These are phyloP conservation scores for Corapipo altera DNA, from an alignment of 2,113 vertebrate genomes.

Conservation along the genomic window DNA sequence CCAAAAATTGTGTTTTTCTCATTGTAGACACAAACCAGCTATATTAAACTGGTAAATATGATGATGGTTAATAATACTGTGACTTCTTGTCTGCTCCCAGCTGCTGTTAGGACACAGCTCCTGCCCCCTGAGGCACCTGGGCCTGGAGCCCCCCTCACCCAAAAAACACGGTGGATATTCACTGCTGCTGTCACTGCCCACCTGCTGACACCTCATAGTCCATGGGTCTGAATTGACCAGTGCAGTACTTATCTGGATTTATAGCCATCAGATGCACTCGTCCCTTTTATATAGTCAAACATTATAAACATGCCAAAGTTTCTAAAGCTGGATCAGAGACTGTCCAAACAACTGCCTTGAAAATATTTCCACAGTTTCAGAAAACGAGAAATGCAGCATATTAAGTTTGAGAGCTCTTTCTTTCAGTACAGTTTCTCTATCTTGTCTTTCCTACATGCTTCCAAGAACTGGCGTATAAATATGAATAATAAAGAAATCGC, in stretches of 20 bases:
- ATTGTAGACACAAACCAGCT: neutral
- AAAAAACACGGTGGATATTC: neutral
- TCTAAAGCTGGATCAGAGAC: neutral
- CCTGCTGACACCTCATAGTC: neutral
- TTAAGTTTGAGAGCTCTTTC: constrained; percentile 7
- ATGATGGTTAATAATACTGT: neutral
- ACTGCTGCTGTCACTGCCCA: neutral
- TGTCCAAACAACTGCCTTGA: neutral
- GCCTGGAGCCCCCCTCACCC: neutral
- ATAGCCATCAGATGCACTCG: neutral
- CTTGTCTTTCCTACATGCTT: neutral
- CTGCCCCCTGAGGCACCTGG: neutral
- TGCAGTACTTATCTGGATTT: neutral
- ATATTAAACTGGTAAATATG: neutral
- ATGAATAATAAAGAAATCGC: constrained; percentile 20
- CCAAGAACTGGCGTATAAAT: neutral
- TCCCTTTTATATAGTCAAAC: neutral
- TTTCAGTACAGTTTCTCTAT: constrained; percentile 7
- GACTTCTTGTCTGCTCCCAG: neutral
- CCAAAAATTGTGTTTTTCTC: constrained; percentile 3
- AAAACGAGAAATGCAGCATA: neutral
- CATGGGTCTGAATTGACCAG: neutral
- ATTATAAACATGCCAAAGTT: neutral
- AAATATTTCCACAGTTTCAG: neutral
- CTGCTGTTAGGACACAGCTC: neutral